phyloP scores from a whole-genome alignment of 2,797 vertebrate species.

The Petrocephalus sullivani region DNA sequence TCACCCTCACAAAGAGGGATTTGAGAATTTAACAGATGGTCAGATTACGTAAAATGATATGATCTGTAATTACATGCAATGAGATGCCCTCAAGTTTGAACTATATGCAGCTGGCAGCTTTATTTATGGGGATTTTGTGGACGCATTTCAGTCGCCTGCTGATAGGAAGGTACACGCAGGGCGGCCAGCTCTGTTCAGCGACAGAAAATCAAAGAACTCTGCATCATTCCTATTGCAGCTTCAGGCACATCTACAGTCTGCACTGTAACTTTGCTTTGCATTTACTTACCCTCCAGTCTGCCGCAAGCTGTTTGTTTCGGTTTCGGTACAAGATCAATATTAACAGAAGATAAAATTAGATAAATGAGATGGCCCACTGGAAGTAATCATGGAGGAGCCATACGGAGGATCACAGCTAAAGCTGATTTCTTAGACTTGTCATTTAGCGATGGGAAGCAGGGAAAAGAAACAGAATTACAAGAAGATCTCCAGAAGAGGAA shows the following conservation, averaged over 20 bases:
- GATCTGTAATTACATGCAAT: not conserved
- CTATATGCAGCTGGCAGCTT: not conserved
- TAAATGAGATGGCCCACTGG: not conserved
- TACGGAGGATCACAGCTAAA: not conserved
- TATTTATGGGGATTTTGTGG: not conserved
- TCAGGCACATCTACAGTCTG: not conserved
- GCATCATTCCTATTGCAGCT: not conserved
- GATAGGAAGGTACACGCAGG: not conserved
- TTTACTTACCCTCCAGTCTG: not conserved
- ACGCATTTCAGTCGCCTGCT: too few species aligned
- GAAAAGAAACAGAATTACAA: not conserved
- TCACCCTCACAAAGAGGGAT: not conserved
- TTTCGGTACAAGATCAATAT: not conserved
- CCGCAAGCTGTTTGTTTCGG: not conserved
- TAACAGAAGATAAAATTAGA: not conserved
- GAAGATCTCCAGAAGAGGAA: not conserved
- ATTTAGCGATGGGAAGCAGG: not conserved
- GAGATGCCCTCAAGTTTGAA: not conserved
- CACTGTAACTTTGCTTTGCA: not conserved
- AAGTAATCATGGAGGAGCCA: not conserved
- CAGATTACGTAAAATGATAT: not conserved
- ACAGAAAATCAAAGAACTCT: not conserved
- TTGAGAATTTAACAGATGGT: conserved; percentile 8
- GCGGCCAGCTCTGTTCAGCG: not conserved
- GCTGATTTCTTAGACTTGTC: not conserved